phyloP scores from a whole-genome alignment of 2,888 invertebrate genomes.

The Odontomyia ornata region DNA sequence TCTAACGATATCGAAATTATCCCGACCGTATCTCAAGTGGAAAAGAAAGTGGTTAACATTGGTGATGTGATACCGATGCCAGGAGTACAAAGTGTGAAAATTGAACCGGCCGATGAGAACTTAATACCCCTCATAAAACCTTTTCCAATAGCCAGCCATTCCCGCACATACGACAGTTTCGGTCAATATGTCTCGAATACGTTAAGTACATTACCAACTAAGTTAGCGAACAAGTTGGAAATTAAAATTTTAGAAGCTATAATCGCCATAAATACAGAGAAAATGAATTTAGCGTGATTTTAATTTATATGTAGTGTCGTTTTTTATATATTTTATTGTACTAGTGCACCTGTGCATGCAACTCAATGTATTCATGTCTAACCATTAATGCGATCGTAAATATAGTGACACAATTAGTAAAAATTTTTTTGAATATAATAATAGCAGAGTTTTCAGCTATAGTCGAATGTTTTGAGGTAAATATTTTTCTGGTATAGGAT shows the following conservation, averaged over 20 bases:
- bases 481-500: too few species aligned
- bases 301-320: not conserved
- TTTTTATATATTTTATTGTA: too few species aligned
- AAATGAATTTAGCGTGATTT: constrained; percentile 50
- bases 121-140: not conserved
- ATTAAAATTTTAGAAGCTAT: constrained; percentile 61
- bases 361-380: too few species aligned
- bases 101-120: not conserved
- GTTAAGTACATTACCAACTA: constrained; percentile 59
- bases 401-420: too few species aligned
- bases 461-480: too few species aligned
- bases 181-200: constrained; percentile 62
- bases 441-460: too few species aligned
- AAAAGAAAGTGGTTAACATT: not conserved
- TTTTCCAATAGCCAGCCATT: not conserved
- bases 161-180: constrained; percentile 57
- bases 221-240: constrained; percentile 60
- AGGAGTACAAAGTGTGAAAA: constrained; percentile 57
- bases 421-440: too few species aligned
- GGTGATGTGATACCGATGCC: constrained; percentile 31
- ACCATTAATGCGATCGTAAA: too few species aligned
- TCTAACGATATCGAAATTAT: not conserved
- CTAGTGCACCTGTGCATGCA: too few species aligned
- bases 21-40: not conserved
- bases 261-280: constrained; percentile 61